Percentiles rank a stretch among this genome's conserved stretches.
Evolutionary conservation across 2,113 vertebrate species (phyloP).

Genomic region (Bubo bubo): DNA sequence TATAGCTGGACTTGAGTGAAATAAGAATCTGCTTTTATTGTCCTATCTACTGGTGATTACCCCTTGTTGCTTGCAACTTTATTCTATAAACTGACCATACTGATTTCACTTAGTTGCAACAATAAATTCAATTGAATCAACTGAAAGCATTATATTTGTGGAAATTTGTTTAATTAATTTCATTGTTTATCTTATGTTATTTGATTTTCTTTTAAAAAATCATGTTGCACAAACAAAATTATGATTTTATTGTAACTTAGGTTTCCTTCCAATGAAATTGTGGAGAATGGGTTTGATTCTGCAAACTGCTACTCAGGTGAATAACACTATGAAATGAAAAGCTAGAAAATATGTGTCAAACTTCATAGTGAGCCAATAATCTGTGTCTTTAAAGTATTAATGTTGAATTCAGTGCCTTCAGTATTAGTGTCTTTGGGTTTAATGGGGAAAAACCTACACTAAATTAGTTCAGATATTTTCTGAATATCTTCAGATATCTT

Average conservation of each 20-base stretch:
- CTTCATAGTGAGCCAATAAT: neutral
- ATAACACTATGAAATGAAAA: neutral
- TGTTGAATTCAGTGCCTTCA: neutral
- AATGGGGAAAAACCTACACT: neutral
- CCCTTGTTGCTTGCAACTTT: neutral
- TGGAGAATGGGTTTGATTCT: neutral
- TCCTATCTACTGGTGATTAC: neutral
- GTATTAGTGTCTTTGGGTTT: neutral
- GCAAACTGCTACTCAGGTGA: neutral
- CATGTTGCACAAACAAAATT: neutral
- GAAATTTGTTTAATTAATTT: neutral
- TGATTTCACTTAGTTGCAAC: neutral
- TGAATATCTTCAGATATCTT: neutral
- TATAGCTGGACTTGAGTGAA: neutral
- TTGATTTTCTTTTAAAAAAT: neutral
- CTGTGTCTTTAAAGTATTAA: neutral
- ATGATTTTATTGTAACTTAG: neutral
- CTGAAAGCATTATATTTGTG: neutral
- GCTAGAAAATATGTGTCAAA: neutral
- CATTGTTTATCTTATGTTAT: neutral
- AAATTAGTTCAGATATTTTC: neutral
- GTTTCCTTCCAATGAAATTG: neutral
- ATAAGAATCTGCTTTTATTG: neutral
- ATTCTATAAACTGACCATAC: neutral
- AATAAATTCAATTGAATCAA: neutral